Conservation (phyloP, 1,140 invertebrate species). For the Galleria mellonella region DNA sequence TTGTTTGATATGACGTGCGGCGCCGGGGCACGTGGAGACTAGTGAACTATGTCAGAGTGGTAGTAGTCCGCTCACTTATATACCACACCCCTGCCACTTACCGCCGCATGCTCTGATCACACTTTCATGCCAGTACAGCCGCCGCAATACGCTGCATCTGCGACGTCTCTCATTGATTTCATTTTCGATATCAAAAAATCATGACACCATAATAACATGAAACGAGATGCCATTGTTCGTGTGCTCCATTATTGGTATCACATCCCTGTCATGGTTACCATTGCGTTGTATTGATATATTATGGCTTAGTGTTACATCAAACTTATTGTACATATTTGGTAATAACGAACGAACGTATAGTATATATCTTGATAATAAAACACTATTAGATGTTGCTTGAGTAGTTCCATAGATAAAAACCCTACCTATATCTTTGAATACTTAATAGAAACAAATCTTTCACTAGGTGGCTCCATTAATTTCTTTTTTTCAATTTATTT, state of each 20-base stretch:
- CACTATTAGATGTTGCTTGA: no score
- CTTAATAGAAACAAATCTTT: no score
- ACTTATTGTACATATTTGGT: no score
- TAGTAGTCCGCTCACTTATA: constrained; percentile 62
- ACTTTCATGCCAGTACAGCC: constrained; percentile 58
- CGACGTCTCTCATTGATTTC: constrained; percentile 27
- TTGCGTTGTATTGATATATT: no score
- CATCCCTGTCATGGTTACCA: neutral
- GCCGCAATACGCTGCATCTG: constrained; percentile 41
- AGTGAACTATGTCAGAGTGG: constrained; percentile 68
- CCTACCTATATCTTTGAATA: no score
- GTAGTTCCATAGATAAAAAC: no score
- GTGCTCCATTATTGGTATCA: constrained; percentile 11
- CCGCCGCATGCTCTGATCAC: constrained; percentile 50
- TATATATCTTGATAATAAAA: no score
- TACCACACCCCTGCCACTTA: constrained; percentile 69
- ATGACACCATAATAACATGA: constrained; percentile 8
- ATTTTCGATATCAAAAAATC: constrained; percentile 36
- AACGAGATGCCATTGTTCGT: constrained; percentile 11
- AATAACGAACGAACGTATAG: no score
- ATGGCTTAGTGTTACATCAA: no score
- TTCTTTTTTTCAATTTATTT: no score
- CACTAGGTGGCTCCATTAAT: no score
- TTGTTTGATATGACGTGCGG: constrained; percentile 42
- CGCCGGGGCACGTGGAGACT: constrained; percentile 48